Base-by-base conservation (phyloP, 2,888 invertebrate genomes). In the Colostygia pectinataria region DNA sequence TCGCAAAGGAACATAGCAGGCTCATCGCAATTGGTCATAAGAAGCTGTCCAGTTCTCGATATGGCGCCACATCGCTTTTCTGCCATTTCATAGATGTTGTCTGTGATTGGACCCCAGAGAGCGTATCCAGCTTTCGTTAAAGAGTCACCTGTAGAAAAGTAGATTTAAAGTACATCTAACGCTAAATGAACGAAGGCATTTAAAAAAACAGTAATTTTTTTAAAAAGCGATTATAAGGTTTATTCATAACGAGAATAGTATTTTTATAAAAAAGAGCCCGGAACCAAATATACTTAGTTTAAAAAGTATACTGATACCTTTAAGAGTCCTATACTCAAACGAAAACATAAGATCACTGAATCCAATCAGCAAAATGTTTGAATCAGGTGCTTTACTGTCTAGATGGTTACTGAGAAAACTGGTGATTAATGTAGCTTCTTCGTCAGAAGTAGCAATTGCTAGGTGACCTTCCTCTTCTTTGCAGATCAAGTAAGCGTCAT, bases 1-100 rank as follows among this genome's bases (percentile, higher is more conserved):
- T 80, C 75, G 56, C 80, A 78, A 1, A 78, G 53, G 29, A 70
- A 78, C 80, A 80, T 80, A 0, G 74, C 77, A 3, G 74, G 74
- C 4, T 51, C 46, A 1, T 72, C 65, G 37, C 78, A 80, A 20
- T 42, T 50, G 0, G 65, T 61, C 44, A 72, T 63, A 42, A 68
- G 49, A 1, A 77, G 67, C 34, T 73, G 75, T 2, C 79, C 79
- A 23, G 71, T 71, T 43, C 74, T 68, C 4, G 76, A 68, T 9
- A 80, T 66, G 10, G 76, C 74, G 2, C 79, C 79, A 28, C 79
- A 80, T 2, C 68, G 69, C 45, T 72, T 68, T 2, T 43, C 25
- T 36, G 63, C 52, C 24, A 59, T 55, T 29, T 56, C 50, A 14
- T 40, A 40, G 6, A 51, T 10, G 15, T 59, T 55, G 32, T 75